Evolutionary conservation across 2,888 invertebrate species (phyloP), one percentile per base, ranked within the genome.

Genomic region (Hololepta plana): DNA sequence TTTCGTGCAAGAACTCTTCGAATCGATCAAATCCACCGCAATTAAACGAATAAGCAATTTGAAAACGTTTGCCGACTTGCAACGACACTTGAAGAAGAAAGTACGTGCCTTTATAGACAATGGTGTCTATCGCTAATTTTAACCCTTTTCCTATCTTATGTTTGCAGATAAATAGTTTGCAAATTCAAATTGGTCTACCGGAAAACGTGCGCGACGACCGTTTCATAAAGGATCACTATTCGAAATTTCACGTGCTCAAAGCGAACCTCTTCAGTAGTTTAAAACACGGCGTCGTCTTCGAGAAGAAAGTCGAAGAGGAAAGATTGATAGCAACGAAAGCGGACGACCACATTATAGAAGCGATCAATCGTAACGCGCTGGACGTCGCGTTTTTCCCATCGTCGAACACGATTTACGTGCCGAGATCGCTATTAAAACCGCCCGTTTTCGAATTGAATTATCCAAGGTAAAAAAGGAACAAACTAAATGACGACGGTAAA

Each of bases 201-300:
- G 39, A 48, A 12, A 37, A 40, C 11, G 43, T 49, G 26, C 41
- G 47, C 8, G 40, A 47, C 14, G 41, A 45, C 3, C 37, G 38
- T 4, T 53, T 50, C 31, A 37, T 60, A 2, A 54, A 57, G 34
- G 46, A 49, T 5, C 53, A 52, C 33, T 61, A 60, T 40, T 40
- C 38, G 9, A 42, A 50, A 23, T 39, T 62, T 24, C 49, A 45
- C 12, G 51, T 66, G 20, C 53, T 64, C 36, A 56, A 53, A 35
- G 45, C 52, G 11, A 59, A 64, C 39, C 58, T 65, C 34, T 64
- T 66, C 38, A 49, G 51, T 28, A 65, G 63, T 39, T 45, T 62
- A 3, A 46, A 55, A 21, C 54, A 55, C 37, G 55, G 59, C 1
- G 51, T 60, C 20, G 37, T 38, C 2, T 65, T 62, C 38, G 40